Base-by-base conservation (phyloP, 2,888 invertebrate genomes). In the Netelia inedita region DNA sequence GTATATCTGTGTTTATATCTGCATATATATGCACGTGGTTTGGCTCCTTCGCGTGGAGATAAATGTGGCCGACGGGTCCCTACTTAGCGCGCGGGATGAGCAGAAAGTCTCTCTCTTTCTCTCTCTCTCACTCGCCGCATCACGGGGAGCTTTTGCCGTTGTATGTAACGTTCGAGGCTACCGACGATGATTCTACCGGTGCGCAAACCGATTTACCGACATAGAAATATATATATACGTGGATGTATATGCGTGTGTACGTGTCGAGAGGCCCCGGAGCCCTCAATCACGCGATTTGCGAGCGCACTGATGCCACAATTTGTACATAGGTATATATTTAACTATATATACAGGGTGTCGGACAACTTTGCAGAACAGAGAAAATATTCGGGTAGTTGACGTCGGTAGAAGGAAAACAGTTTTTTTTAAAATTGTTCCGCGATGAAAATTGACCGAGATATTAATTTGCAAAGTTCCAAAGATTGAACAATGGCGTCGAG, bases 41-140 rank as follows among this genome's bases (percentile, higher is more conserved):
- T 73, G 23, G 63, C 72, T 85, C 11, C 57, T 79, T 86, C 83
- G 87, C 89, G 85, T 86, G 88, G 85, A 86, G 73, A 82, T 85
- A 85, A 86, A 87, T 81, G 87, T 86, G 79, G 83, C 83, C 85
- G 87, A 88, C 87, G 88, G 88, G 88, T 89, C 87, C 85, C 86
- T 86, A 88, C 87, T 89, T 88, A 90, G 86, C 85, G 83, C 87
- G 86, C 88, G 82, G 81, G 78, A 78, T 78, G 69, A 78, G 59
- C 53, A 78, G 69, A 65, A 74, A 16, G 53, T 68, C 68, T 78
- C 50, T 50, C 50, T 50, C 14, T 50, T 11, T 50, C 14, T 50
- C 50, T 50, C 50, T 50, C 5, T 50, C 9, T 50, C 50, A 10
- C 50, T 21, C 28, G 3, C 61, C 71, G 82, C 82, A 82, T 85